These are phyloP conservation scores for Beris chalybata DNA, from an alignment of 2,888 invertebrate genomes.

Conservation along the genomic window DNA sequence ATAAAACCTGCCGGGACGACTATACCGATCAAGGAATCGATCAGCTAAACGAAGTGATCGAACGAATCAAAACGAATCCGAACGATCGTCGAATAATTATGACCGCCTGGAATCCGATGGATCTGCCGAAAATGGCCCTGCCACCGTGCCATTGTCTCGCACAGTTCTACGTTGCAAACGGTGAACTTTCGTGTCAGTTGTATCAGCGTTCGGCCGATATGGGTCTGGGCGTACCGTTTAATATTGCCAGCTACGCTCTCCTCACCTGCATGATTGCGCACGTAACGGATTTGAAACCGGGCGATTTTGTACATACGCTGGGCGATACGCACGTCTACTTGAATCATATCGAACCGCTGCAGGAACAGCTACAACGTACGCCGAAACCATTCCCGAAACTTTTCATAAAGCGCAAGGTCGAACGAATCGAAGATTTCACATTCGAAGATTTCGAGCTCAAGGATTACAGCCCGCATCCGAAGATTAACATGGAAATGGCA, in stretches of 20 bases:
- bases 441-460: constrained; percentile 83
- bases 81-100: constrained; percentile 87
- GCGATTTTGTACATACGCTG: constrained; percentile 91
- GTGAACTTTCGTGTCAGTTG: constrained; percentile 85
- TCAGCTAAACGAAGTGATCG: constrained; percentile 79
- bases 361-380: constrained; percentile 74
- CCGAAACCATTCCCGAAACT: constrained; percentile 85
- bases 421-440: constrained; percentile 83
- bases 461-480: constrained; percentile 84
- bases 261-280: constrained; percentile 96
- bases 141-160: constrained; percentile 96
- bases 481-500: constrained; percentile 93
- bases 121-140: constrained; percentile 88
- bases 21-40: constrained; percentile 87
- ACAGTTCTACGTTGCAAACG: constrained; percentile 88
- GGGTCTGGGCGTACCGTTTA: constrained; percentile 98
- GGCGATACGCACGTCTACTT: constrained; percentile 95
- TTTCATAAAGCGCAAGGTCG: constrained; percentile 71
- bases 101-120: constrained; percentile 93
- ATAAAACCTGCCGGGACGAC: constrained; percentile 77
- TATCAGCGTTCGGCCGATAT: constrained; percentile 98
- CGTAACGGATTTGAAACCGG: constrained; percentile 86
- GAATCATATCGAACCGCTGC: constrained; percentile 84
- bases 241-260: constrained; percentile 94
- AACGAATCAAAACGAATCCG: constrained; percentile 78